These are phyloP conservation scores for Ennomos erosarius DNA, from an alignment of 2,888 invertebrate species.

Conservation along the genomic window DNA sequence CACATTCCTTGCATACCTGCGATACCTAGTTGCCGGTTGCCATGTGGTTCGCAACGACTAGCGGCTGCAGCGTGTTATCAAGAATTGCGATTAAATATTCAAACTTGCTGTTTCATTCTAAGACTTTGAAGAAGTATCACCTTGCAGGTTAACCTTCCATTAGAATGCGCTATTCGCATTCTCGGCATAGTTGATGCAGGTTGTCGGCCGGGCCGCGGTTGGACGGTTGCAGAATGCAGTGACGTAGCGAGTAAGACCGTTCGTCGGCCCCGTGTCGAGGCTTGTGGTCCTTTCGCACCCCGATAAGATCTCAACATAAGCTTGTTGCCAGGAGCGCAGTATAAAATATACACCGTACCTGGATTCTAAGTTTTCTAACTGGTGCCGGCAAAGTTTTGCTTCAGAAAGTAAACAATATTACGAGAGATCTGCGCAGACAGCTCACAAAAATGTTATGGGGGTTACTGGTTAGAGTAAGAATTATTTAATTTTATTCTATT, in stretches of 20 bases:
- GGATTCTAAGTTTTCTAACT: no score
- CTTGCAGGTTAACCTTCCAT: conserved; percentile 15
- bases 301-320: conserved; percentile 36
- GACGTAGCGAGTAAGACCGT: conserved; percentile 58
- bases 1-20: conserved; percentile 75
- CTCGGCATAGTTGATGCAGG: conserved; percentile 76
- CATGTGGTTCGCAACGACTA: conserved; percentile 70
- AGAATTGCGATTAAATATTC: not conserved
- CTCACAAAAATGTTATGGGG: no score
- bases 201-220: conserved; percentile 78
- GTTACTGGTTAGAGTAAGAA: no score
- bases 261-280: conserved; percentile 55
- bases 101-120: not conserved
- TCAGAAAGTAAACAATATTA: no score
- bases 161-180: conserved; percentile 67
- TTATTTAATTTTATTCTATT: no score
- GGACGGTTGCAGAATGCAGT: conserved; percentile 64
- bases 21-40: conserved; percentile 72
- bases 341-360: no score
- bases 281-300: conserved; percentile 45
- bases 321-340: no score
- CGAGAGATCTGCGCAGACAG: no score
- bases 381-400: no score
- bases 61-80: conserved; percentile 58
- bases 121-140: conserved; percentile 33